Evolutionary conservation across 1,140 invertebrate species (phyloP).

Genomic region (Magallana ariakensis): DNA sequence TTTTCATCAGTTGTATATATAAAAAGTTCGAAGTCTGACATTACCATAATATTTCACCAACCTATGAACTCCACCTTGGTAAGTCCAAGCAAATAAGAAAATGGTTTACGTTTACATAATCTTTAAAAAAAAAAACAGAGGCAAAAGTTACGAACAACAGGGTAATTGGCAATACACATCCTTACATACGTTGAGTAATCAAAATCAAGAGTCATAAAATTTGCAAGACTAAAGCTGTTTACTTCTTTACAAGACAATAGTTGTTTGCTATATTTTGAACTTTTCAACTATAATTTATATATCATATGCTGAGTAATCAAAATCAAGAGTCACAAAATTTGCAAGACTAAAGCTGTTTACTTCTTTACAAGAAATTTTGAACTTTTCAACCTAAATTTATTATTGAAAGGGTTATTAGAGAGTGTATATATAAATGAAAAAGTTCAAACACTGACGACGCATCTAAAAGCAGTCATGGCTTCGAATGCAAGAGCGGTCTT

Average conservation of each 20-base stretch:
- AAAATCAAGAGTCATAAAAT: background rate
- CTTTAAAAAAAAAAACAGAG: background rate
- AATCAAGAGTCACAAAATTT: background rate
- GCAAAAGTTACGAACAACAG: background rate
- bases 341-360: background rate
- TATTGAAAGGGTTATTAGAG: conserved; percentile 1
- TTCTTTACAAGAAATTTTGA: conserved; percentile 17
- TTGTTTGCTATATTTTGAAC: conserved; percentile 11
- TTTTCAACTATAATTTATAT: background rate
- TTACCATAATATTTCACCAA: background rate
- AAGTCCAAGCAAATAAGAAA: background rate
- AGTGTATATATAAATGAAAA: background rate
- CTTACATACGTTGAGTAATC: background rate
- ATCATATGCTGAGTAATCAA: conserved; percentile 10
- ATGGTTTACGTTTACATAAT: background rate
- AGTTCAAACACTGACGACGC: background rate
- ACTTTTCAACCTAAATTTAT: conserved; percentile 9
- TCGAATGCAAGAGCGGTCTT: background rate
- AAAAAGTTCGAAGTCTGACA: background rate
- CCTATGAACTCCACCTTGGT: background rate
- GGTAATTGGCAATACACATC: background rate
- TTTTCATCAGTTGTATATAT: background rate
- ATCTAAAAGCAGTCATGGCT: background rate
- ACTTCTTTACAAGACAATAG: conserved; percentile 4
- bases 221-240: conserved; percentile 38